Conservation (phyloP, 2,113 vertebrate species). For the Todiramphus chloris region DNA sequence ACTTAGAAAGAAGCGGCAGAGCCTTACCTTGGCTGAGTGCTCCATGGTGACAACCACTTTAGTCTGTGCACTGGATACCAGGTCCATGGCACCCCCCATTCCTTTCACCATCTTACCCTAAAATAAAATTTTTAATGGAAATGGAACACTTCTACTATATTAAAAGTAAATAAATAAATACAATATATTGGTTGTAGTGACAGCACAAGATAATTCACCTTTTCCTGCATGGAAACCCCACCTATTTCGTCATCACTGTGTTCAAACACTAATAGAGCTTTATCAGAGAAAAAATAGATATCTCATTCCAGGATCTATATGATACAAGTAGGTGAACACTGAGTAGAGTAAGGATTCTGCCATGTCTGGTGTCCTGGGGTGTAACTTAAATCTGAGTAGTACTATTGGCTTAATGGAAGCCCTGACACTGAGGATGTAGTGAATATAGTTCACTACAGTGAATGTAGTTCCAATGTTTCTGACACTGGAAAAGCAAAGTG, state of each 20-base stretch:
- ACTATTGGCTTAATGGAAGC: neutral
- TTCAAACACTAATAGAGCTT: neutral
- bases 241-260: neutral
- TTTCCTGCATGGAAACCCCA: neutral
- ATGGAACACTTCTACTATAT: neutral
- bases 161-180: neutral
- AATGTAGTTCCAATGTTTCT: neutral
- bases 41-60: constrained; percentile 99
- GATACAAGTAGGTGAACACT: neutral
- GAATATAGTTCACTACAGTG: neutral
- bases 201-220: neutral
- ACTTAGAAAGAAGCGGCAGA: neutral
- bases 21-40: constrained; percentile 92
- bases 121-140: constrained; percentile 20
- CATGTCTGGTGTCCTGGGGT: neutral
- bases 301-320: neutral
- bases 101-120: constrained; percentile 99
- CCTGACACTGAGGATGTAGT: neutral
- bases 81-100: constrained; percentile 98
- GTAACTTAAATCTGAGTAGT: neutral
- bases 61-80: constrained; percentile 92
- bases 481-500: neutral
- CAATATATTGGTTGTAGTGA: neutral
- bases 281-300: neutral
- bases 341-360: neutral